Conservation (phyloP, 2,113 vertebrate species). For the Leptobrachium leishanense region DNA sequence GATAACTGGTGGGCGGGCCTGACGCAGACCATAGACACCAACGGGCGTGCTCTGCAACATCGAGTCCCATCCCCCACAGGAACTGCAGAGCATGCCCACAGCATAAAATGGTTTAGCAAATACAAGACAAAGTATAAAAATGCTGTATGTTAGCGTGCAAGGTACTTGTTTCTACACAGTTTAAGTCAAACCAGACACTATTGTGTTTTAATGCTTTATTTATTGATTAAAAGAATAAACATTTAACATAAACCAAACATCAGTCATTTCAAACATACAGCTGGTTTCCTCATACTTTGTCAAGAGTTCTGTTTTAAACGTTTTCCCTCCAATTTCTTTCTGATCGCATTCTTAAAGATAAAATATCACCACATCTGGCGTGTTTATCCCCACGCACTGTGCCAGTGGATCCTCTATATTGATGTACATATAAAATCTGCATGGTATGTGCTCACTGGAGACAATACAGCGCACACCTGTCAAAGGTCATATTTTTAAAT, state of each 20-base stretch:
- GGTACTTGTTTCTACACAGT: no score
- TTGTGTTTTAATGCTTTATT: constrained; percentile 93
- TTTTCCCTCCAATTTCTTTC: constrained; percentile 58
- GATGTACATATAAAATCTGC: constrained; percentile 92
- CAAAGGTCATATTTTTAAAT: constrained; percentile 86
- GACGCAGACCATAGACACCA: no score
- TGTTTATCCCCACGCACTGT: constrained; percentile 75
- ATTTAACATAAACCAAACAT: constrained; percentile 96
- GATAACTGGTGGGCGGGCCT: no score
- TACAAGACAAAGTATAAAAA: no score
- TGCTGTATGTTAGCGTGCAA: no score
- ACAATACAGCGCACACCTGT: constrained; percentile 90
- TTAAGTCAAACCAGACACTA: neutral
- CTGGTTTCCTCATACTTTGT: constrained; percentile 88
- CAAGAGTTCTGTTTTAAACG: constrained; percentile 68
- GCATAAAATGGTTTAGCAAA: no score
- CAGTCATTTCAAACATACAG: constrained; percentile 91
- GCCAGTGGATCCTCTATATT: constrained; percentile 83
- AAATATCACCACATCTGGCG: constrained; percentile 87
- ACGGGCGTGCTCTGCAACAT: no score
- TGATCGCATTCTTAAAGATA: constrained; percentile 83
- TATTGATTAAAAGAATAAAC: constrained; percentile 98
- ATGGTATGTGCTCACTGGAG: constrained; percentile 91
- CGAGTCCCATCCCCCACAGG: no score
- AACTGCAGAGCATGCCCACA: no score